Conservation (phyloP, 92 coral and sea anemone genomes). For the Montipora capitata region DNA sequence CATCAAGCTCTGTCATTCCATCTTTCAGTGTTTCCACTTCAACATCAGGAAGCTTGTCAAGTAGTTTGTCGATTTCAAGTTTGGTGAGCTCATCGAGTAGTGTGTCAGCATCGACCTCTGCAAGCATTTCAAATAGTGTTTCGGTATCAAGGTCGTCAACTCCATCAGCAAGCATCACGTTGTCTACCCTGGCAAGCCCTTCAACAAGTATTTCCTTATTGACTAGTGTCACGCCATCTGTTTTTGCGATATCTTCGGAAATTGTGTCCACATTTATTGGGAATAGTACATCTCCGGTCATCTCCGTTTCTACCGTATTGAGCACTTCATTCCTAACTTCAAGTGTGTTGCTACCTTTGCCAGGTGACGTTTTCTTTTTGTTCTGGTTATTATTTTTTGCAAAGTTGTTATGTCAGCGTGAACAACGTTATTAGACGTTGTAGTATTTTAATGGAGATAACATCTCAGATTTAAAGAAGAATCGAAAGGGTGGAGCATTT, state of each 20-base stretch:
- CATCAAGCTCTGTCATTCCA: neutral
- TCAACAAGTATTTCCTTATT: neutral
- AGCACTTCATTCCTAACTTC: no score
- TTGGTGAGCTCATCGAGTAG: neutral
- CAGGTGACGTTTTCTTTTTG: neutral
- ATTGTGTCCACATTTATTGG: no score
- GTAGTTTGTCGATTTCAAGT: neutral
- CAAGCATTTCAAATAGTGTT: neutral
- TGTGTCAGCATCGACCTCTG: neutral
- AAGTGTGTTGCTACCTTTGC: no score
- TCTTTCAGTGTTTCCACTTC: neutral
- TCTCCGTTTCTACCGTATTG: no score
- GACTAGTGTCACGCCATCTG: neutral
- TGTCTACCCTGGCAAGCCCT: neutral
- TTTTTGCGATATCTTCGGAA: neutral
- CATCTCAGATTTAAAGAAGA: no score
- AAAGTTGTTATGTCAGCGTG: no score
- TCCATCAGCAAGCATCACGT: neutral
- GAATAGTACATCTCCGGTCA: no score
- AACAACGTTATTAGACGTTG: no score
- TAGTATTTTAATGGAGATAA: no score
- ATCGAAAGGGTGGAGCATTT: no score
- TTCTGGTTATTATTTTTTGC: no score
- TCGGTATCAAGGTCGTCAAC: neutral
- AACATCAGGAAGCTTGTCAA: neutral